These are phyloP conservation scores for Synodontis membranacea DNA, from an alignment of 2,113 vertebrate species.

Conservation along the genomic window DNA sequence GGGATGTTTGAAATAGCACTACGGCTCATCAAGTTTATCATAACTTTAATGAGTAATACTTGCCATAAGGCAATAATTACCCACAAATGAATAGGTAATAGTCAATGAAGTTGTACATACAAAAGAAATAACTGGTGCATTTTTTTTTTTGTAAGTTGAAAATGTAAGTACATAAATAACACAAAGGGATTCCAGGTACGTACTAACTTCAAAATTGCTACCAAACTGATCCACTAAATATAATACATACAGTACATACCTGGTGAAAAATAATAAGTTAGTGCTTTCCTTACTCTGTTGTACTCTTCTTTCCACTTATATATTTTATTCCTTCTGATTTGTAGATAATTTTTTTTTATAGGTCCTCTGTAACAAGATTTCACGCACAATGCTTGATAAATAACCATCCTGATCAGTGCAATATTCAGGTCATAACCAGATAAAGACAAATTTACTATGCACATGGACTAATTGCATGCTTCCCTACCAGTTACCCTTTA, in stretches of 20 bases:
- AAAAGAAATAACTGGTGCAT: not conserved
- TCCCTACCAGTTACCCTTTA: not conserved
- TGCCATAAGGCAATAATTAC: not conserved
- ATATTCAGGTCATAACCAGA: not conserved
- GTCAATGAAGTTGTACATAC: not conserved
- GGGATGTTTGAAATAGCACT: not conserved
- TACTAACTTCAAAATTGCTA: not conserved
- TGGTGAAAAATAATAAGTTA: not conserved
- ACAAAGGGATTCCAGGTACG: not conserved
- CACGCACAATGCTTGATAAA: not conserved
- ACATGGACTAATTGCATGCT: not conserved
- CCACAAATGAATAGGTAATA: not conserved
- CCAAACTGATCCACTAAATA: not conserved
- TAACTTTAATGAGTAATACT: not conserved
- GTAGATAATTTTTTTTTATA: not conserved
- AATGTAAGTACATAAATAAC: not conserved
- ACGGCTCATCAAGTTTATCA: not conserved
- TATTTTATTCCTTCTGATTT: not conserved
- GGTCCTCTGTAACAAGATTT: not conserved
- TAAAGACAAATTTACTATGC: not conserved
- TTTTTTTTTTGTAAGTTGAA: not conserved
- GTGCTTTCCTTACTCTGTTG: not conserved
- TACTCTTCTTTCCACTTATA: not conserved
- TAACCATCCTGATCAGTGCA: not conserved
- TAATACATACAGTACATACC: too few species aligned